A percentile compares a stretch with the other conserved stretches of the same genome.
Evolutionary conservation across 2,113 vertebrate genomes (phyloP).

Genomic region (Colius striatus): DNA sequence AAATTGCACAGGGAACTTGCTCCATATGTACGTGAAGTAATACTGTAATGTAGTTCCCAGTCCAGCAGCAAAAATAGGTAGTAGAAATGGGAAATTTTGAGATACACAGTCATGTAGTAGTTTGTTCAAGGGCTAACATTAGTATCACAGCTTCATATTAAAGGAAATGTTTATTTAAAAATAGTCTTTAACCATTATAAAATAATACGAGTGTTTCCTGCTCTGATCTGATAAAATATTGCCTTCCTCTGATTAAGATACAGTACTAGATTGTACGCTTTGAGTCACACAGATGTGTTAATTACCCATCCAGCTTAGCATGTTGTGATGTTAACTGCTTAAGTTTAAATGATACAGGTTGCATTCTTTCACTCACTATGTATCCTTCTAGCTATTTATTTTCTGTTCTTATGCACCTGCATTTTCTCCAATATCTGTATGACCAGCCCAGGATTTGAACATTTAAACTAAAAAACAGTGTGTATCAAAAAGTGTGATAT

Average conservation of each 20-base stretch:
- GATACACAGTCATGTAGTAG: neutral
- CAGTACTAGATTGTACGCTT: neutral
- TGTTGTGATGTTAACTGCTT: neutral
- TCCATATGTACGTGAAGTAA: neutral
- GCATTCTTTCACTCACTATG: neutral
- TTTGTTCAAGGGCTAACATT: neutral
- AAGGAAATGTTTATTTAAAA: neutral
- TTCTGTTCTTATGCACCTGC: neutral
- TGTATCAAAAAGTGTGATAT: neutral
- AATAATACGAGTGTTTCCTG: neutral
- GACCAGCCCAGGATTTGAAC: neutral
- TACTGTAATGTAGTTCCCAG: neutral
- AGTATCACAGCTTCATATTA: neutral
- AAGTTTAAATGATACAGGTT: neutral
- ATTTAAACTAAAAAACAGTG: neutral
- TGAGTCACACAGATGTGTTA: neutral
- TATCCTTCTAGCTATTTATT: neutral
- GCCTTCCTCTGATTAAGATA: conserved; percentile 14
- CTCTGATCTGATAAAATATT: neutral
- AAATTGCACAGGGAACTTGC: conserved; percentile 11
- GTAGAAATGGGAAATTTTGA: neutral
- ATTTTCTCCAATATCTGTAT: neutral
- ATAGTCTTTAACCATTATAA: neutral
- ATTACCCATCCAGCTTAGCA: neutral
- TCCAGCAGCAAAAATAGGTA: neutral